phyloP scores from a whole-genome alignment of 2,888 invertebrate species.

The Andrena bicolor region DNA sequence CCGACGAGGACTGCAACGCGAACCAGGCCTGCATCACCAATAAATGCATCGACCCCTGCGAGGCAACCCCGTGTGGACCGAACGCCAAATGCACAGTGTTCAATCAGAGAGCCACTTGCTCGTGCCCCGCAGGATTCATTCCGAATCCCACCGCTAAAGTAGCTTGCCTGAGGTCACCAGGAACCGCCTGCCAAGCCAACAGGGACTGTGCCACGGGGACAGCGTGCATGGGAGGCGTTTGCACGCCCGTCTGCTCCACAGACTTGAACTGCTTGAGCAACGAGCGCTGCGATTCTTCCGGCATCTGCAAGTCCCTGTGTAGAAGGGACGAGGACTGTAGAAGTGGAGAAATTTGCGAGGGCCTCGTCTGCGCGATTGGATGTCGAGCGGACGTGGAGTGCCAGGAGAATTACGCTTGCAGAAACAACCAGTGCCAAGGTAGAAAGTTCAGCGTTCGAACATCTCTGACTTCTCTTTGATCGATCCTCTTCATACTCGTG shows the following conservation, averaged over 20 bases:
- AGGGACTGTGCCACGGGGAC: conserved; percentile 91
- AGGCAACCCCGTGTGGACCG: conserved; percentile 92
- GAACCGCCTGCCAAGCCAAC: conserved; percentile 91
- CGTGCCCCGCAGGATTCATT: conserved; percentile 92
- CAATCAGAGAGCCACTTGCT: conserved; percentile 93
- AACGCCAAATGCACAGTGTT: conserved; percentile 93
- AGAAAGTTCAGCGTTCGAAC: conserved; percentile 37
- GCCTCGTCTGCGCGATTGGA: conserved; percentile 91
- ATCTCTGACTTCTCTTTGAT: neutral
- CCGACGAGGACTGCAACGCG: conserved; percentile 94
- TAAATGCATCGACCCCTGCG: conserved; percentile 92
- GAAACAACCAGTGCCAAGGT: conserved; percentile 91
- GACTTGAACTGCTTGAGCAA: conserved; percentile 92
- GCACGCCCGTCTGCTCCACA: conserved; percentile 92
- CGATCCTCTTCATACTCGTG: neutral
- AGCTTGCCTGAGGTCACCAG: conserved; percentile 93
- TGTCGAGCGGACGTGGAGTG: conserved; percentile 94
- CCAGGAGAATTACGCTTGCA: conserved; percentile 90
- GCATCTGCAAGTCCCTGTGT: conserved; percentile 94
- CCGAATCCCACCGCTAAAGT: conserved; percentile 95
- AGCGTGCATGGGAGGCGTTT: conserved; percentile 91
- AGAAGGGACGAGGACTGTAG: conserved; percentile 94
- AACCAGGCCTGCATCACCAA: conserved; percentile 93
- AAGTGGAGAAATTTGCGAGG: conserved; percentile 94
- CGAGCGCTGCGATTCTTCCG: conserved; percentile 90